Evolutionary conservation across 2,888 invertebrate species (phyloP).

Genomic region (Tetragonisca angustula): DNA sequence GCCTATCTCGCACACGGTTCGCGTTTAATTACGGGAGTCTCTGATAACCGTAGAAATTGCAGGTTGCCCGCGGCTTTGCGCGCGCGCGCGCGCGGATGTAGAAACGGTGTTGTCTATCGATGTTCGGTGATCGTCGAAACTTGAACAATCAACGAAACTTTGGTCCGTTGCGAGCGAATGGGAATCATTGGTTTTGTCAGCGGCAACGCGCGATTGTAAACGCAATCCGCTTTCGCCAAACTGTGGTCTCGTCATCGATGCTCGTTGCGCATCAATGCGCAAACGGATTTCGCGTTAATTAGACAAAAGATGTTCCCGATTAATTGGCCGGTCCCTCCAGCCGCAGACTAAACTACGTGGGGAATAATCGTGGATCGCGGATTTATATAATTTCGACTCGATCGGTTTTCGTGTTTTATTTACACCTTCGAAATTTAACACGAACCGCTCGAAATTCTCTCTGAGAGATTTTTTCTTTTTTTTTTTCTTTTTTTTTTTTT

Average conservation of each 20-base stretch:
- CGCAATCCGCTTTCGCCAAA: slow-evolving; percentile 31
- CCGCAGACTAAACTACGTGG: background rate
- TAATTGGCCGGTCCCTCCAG: slow-evolving; percentile 5
- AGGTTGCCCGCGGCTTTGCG: background rate
- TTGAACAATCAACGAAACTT: slow-evolving; percentile 56
- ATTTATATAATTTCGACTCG: background rate
- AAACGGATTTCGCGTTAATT: slow-evolving; percentile 21
- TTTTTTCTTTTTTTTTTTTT: background rate
- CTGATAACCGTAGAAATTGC: slow-evolving; percentile 40
- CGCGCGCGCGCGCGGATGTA: background rate
- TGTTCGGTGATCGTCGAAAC: slow-evolving; percentile 37
- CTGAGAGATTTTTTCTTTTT: background rate
- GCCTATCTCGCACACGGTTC: slow-evolving; percentile 21
- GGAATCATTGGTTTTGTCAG: slow-evolving; percentile 10
- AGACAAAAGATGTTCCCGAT: slow-evolving; percentile 26
- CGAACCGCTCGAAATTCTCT: background rate
- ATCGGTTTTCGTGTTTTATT: background rate
- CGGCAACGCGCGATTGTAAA: slow-evolving; percentile 1
- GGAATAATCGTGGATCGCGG: slow-evolving; percentile 11
- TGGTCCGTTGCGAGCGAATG: background rate
- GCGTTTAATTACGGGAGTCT: slow-evolving; percentile 11
- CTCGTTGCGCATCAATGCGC: background rate
- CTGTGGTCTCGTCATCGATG: slow-evolving; percentile 19
- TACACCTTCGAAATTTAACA: background rate
- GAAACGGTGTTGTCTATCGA: background rate